A percentile compares a stretch with the other conserved stretches of the same genome.
These are phyloP conservation scores for Crotalus viridis DNA, from an alignment of 2,113 vertebrate species.

Conservation along the genomic window DNA sequence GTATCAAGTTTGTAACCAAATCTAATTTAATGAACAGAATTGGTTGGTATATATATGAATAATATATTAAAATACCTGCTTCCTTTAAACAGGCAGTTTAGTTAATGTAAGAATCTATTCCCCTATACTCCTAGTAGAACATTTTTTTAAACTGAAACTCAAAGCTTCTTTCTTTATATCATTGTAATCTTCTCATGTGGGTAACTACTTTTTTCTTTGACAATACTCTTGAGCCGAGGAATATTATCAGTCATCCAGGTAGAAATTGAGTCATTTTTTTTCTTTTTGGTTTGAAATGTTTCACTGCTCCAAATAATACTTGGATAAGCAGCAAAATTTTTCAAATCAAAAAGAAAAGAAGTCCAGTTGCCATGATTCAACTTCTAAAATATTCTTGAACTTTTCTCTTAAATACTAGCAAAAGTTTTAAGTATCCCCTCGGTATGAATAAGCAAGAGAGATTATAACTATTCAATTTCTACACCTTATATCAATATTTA, in stretches of 20 bases:
- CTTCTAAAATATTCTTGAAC: not conserved
- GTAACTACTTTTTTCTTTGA: not conserved
- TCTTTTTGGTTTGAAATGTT: not conserved
- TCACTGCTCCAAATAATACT: not conserved
- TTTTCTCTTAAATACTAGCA: not conserved
- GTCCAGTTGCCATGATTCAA: not conserved
- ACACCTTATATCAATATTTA: not conserved
- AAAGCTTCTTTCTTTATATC: not conserved
- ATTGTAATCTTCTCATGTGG: not conserved
- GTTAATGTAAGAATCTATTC: not conserved
- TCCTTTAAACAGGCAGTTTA: not conserved
- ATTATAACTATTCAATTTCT: not conserved
- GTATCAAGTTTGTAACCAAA: constrained; percentile 34
- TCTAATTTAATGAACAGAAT: constrained; percentile 23
- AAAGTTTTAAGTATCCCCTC: not conserved
- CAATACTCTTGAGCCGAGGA: not conserved
- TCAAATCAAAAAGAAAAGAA: not conserved
- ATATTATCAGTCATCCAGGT: not conserved
- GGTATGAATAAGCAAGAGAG: not conserved
- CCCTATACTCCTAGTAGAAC: not conserved
- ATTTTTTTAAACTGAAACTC: no score
- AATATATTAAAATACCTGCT: not conserved
- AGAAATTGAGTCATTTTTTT: not conserved
- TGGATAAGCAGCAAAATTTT: not conserved
- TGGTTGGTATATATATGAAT: not conserved